Conservation (phyloP, 2,888 invertebrate species). For the Labia minor region DNA sequence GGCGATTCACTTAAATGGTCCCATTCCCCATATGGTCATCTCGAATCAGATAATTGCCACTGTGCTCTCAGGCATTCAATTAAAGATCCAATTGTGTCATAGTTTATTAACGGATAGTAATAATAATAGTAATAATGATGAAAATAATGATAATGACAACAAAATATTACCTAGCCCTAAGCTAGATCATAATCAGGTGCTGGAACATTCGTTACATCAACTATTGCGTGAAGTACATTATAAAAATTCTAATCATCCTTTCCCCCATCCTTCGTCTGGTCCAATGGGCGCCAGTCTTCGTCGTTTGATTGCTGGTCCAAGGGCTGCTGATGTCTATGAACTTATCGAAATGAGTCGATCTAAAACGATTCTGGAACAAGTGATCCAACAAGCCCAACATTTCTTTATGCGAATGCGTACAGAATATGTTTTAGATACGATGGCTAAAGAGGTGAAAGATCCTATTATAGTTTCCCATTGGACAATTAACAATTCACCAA, state of each 20-base stretch:
- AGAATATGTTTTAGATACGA: slow-evolving; percentile 84
- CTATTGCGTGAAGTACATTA: slow-evolving; percentile 83
- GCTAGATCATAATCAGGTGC: slow-evolving; percentile 84
- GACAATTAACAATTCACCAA: slow-evolving; percentile 90
- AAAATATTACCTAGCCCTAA: slow-evolving; percentile 34
- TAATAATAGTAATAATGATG: background rate
- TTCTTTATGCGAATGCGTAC: slow-evolving; percentile 84
- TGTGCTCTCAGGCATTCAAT: slow-evolving; percentile 83
- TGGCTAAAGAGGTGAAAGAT: slow-evolving; percentile 88
- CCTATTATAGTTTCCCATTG: slow-evolving; percentile 91
- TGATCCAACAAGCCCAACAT: slow-evolving; percentile 91
- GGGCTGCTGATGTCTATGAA: slow-evolving; percentile 77
- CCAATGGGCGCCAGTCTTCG: slow-evolving; percentile 87
- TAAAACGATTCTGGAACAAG: slow-evolving; percentile 81
- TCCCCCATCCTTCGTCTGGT: slow-evolving; percentile 90
- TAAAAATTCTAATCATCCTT: slow-evolving; percentile 83
- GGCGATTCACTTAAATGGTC: slow-evolving; percentile 84
- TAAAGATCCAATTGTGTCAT: slow-evolving; percentile 84
- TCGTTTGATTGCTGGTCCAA: slow-evolving; percentile 81
- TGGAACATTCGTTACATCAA: slow-evolving; percentile 93
- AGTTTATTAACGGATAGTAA: slow-evolving; percentile 54
- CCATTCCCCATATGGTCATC: slow-evolving; percentile 92
- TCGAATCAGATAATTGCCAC: slow-evolving; percentile 96
- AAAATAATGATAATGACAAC: background rate
- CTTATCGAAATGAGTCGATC: slow-evolving; percentile 78